These are phyloP conservation scores for Drosophila kanekoi DNA, from an alignment of 2,888 invertebrate genomes.

Conservation along the genomic window DNA sequence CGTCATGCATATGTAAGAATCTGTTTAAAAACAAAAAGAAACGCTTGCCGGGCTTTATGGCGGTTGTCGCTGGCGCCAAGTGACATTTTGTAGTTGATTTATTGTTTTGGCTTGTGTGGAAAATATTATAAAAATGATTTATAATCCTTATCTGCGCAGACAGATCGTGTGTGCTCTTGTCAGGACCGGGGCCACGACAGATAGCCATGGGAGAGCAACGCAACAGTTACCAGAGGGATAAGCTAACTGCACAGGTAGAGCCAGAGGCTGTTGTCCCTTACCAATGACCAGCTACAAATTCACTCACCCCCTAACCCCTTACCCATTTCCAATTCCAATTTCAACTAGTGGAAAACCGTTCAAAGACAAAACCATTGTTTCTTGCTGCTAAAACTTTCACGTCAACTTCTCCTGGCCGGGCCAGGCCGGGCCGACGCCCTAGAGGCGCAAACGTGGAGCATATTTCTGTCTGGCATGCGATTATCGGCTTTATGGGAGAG, in stretches of 20 bases:
- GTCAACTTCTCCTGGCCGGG: conserved; percentile 25
- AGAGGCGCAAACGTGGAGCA: conserved; percentile 71
- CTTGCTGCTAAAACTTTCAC: conserved; percentile 67
- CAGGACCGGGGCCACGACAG: conserved; percentile 33
- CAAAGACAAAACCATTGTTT: conserved; percentile 39
- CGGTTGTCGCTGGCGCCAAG: conserved; percentile 71
- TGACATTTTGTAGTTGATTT: conserved; percentile 76
- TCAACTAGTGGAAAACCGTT: conserved; percentile 55
- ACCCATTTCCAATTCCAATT: conserved; percentile 25
- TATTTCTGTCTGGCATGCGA: conserved; percentile 71
- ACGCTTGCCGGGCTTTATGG: conserved; percentile 35
- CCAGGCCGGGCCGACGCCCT: conserved; percentile 59
- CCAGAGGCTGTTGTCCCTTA: conserved; percentile 8
- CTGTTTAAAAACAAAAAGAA: conserved; percentile 36
- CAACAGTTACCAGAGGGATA: conserved; percentile 40
- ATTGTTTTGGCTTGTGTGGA: conserved; percentile 67
- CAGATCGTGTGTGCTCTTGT: conserved; percentile 68
- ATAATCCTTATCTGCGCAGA: conserved; percentile 72
- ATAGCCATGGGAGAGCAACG: conserved; percentile 47
- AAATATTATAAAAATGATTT: conserved; percentile 77
- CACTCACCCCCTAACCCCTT: neutral
- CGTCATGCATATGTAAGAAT: conserved; percentile 70
- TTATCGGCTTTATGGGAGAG: conserved; percentile 60
- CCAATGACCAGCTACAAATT: neutral
- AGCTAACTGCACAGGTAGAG: conserved; percentile 31